Evolutionary conservation across 2,888 invertebrate genomes (phyloP), one percentile per base, ranked within the genome.

Genomic region (Acleris holmiana): DNA sequence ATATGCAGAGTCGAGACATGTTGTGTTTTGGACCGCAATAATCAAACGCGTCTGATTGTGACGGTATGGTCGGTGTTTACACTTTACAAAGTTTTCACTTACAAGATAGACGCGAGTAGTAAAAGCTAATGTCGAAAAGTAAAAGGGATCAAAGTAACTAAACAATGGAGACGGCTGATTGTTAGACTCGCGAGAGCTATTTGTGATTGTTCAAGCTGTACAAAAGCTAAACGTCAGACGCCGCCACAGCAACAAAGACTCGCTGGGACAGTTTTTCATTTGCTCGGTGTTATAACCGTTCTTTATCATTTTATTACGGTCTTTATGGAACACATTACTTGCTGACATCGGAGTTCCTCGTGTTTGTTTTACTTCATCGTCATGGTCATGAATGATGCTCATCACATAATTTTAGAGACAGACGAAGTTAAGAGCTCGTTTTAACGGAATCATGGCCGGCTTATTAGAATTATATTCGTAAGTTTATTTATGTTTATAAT

Each of bases 91-190:
- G 60, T 60, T n/a, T n/a, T n/a, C n/a, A n/a, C n/a, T n/a, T n/a
- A 60, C 48, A 44, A 35, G 60, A 44, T 29, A 50, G 55, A 35
- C 55, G 65, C 60, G 49, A n/a, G 55, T 65, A 60, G 65, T 60
- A 55, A 60, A 55, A 59, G 59, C 60, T 64, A 55, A 55, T 65
- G 60, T 55, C 50, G 64, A 25, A 65, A 58, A 54, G 60, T 65
- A 60, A 64, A 63, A 54, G 48, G 59, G 60, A 65, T 60, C 59
- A 65, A 55, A 60, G 54, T 35, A 49, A 19, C 59, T 60, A 59
- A 59, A 65, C 59, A 65, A 60, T 65, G 46, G 54, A 55, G 65
- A 54, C 59, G 54, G 54, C 47, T 59, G 59, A 49, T 60, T 65
- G 65, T 60, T 55, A 59, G 65, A 50, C 59, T 65, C 49, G 35